Evolutionary conservation across 2,797 vertebrate species (phyloP).

Genomic region (Enteromius mattozi): DNA sequence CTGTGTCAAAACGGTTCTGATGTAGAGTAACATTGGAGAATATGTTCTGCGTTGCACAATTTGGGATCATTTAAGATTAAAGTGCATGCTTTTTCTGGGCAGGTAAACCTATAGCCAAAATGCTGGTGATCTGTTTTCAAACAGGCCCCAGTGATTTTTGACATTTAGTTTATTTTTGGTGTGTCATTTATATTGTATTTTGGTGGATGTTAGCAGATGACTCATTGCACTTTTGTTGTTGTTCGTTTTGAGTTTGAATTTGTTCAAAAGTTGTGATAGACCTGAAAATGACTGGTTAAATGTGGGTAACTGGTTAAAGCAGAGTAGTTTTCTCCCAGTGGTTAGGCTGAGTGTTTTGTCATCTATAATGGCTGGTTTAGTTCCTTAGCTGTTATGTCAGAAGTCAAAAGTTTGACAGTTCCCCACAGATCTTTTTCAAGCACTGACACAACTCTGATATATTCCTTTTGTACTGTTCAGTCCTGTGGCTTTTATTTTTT

Average conservation of each 20-base stretch:
- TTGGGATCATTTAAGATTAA: background rate
- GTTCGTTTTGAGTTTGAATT: background rate
- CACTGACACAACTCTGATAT: background rate
- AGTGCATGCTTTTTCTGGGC: background rate
- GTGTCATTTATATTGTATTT: background rate
- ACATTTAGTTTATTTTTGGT: background rate
- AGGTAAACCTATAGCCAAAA: no score
- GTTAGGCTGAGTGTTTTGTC: background rate
- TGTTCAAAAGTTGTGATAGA: background rate
- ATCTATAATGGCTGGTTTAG: background rate
- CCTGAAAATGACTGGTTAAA: no score
- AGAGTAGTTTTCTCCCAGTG: background rate
- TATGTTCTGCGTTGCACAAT: background rate
- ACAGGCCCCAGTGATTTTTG: background rate
- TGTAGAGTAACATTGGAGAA: background rate
- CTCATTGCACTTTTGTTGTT: no score
- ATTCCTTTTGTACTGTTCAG: background rate
- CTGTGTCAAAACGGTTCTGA: background rate
- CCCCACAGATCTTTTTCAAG: background rate
- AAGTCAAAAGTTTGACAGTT: background rate
- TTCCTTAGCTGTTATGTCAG: background rate
- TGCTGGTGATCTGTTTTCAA: background rate
- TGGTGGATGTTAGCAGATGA: background rate
- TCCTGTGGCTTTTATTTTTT: background rate
- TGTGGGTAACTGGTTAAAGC: background rate